Base-by-base conservation (phyloP, 2,888 invertebrate species). In the Habroteleia sp. region DNA sequence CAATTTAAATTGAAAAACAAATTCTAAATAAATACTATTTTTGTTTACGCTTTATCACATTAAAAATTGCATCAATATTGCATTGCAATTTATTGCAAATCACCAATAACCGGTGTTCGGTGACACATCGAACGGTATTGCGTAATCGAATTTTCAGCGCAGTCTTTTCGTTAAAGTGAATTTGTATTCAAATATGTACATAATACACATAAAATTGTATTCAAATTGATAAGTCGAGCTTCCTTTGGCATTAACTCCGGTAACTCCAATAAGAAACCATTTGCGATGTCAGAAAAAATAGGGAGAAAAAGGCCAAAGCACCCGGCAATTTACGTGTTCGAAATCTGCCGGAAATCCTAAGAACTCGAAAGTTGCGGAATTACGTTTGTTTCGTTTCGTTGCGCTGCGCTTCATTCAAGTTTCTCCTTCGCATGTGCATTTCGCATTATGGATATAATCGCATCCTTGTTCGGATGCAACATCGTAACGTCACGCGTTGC, bases 401-500 rank as follows among this genome's bases (percentile, higher is more conserved):
- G 68, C 35, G 27, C 5, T 37, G 35, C 46, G 29, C 46, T 71
- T 63, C 50, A 63, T 50, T 63, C 31, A 31, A 52, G 39, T 46
- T 60, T 69, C 23, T 6, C 37, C 33, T 39, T 10, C 14, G 48
- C 58, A 44, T 52, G 65, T 60, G 46, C 46, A 72, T 65, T 58
- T 42, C 31, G 52, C 52, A 63, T 65, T 65, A 58, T 37, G 48
- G 29, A 58, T 58, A 48, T 31, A 54, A 35, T 33, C 39, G 54
- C 37, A 33, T 63, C 29, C 25, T 11, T 29, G 16, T 31, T 20
- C 11, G 23, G 14, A 23, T 63, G 54, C 50, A 72, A 58, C 63
- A 31, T 3, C 42, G 63, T 73, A 73, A 58, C 29, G 46, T 73
- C 65, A 50, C 60, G 73, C 73, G 37, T 44, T 14, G 27, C 50